Conservation (phyloP, 2,113 vertebrate species). For the Platichthys stellatus region DNA sequence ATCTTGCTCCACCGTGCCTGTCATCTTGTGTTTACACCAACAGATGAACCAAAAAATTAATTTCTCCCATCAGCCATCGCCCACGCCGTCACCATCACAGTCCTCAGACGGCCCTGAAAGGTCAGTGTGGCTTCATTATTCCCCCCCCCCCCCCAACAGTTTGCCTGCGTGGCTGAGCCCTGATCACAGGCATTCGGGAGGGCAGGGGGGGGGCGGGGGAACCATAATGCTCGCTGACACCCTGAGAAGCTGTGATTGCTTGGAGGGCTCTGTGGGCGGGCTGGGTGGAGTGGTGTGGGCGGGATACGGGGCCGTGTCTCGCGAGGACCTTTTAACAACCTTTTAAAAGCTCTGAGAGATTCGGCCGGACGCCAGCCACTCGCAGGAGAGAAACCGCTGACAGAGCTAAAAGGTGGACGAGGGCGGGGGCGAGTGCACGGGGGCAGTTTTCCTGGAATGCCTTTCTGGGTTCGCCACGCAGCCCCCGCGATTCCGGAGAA, state of each 20-base stretch:
- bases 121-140: slow-evolving; percentile 65
- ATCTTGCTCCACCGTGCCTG: slow-evolving; percentile 36
- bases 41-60: slow-evolving; percentile 64
- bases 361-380: slow-evolving; percentile 60
- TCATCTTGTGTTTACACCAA: slow-evolving; percentile 65
- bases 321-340: slow-evolving; percentile 71
- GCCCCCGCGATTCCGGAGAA: slow-evolving; percentile 36
- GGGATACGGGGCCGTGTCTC: slow-evolving; percentile 55
- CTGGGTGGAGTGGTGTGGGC: slow-evolving; percentile 49
- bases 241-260: slow-evolving; percentile 77
- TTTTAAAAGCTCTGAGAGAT: slow-evolving; percentile 74
- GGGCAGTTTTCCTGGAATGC: slow-evolving; percentile 65
- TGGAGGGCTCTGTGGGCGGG: slow-evolving; percentile 57
- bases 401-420: slow-evolving; percentile 38
- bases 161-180: slow-evolving; percentile 59
- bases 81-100: slow-evolving; percentile 49
- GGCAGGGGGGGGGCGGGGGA: slow-evolving; percentile 48
- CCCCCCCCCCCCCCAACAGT: slow-evolving; percentile 59
- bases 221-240: slow-evolving; percentile 78
- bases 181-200: slow-evolving; percentile 39
- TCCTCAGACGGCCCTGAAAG: slow-evolving; percentile 70
- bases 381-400: slow-evolving; percentile 62
- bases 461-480: slow-evolving; percentile 41
- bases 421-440: not conserved
- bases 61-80: slow-evolving; percentile 59